Percentiles rank a stretch among this genome's conserved stretches.
Evolutionary conservation across 2,113 vertebrate species (phyloP).

Genomic region (Gnathonemus longibarbis): DNA sequence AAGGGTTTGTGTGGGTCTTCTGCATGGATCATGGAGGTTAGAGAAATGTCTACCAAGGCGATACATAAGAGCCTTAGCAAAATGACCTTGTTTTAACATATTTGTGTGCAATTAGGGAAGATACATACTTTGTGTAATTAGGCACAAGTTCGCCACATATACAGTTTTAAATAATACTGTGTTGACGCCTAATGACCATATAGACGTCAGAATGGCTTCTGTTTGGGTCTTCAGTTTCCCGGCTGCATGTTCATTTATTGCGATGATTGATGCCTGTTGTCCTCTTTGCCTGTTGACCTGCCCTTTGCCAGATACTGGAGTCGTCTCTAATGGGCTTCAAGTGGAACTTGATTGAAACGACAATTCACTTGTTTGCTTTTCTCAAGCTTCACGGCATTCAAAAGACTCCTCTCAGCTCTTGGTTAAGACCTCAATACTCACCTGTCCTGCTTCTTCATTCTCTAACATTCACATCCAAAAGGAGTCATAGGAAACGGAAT

Average conservation of each 20-base stretch:
- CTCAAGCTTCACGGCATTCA: not conserved
- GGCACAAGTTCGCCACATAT: not conserved
- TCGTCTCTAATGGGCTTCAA: not conserved
- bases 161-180: not conserved
- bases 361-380: not conserved
- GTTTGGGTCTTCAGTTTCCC: not conserved
- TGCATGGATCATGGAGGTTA: not conserved
- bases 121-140: not conserved
- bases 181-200: not conserved
- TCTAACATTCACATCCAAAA: not conserved
- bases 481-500: not conserved
- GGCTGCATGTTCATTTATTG: not conserved
- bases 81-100: not conserved
- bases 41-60: not conserved
- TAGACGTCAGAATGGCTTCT: not conserved
- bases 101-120: not conserved
- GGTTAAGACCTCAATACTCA: not conserved
- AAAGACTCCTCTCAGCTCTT: not conserved
- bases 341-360: not conserved
- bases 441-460: not conserved
- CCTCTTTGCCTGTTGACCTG: not conserved
- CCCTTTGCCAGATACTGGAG: not conserved
- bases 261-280: not conserved
- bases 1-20: not conserved
- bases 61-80: not conserved